These are phyloP conservation scores for Drosophila hydei DNA, from an alignment of 1,140 invertebrate genomes.

Conservation along the genomic window DNA sequence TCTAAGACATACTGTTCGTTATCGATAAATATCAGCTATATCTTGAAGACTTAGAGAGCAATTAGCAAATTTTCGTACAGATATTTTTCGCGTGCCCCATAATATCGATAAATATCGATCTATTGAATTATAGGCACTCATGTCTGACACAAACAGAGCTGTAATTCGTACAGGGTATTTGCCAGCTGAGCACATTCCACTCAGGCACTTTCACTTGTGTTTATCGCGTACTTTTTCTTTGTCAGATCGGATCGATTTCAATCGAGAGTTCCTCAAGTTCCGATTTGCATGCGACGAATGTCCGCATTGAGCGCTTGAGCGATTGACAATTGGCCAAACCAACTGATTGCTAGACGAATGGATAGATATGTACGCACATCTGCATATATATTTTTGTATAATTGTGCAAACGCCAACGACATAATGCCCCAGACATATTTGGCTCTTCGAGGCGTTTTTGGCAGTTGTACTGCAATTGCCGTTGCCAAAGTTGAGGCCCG, in stretches of 20 bases:
- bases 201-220: not conserved
- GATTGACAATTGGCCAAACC: constrained; percentile 9
- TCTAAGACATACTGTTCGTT: too few relatives aligned
- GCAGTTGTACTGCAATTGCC: constrained; percentile 7
- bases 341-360: constrained; percentile 11
- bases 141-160: not conserved
- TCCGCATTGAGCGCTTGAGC: constrained; percentile 28
- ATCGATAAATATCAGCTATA: too few relatives aligned
- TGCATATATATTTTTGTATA: constrained; percentile 6
- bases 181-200: not conserved
- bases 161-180: not conserved
- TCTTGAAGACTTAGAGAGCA: too few relatives aligned
- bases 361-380: constrained; percentile 1
- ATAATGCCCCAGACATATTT: constrained; percentile 10
- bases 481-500: constrained; percentile 1
- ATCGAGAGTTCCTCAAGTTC: constrained; percentile 24
- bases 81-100: too few relatives aligned
- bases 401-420: constrained; percentile 8
- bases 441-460: constrained; percentile 3
- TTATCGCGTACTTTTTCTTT: not conserved
- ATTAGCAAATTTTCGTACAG: too few relatives aligned
- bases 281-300: constrained; percentile 41
- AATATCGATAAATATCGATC: not conserved
- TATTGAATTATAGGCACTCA: not conserved
- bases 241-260: constrained; percentile 1